These are phyloP conservation scores for Hydrocynus forskahlii DNA, from an alignment of 2,797 vertebrate genomes.

Conservation along the genomic window DNA sequence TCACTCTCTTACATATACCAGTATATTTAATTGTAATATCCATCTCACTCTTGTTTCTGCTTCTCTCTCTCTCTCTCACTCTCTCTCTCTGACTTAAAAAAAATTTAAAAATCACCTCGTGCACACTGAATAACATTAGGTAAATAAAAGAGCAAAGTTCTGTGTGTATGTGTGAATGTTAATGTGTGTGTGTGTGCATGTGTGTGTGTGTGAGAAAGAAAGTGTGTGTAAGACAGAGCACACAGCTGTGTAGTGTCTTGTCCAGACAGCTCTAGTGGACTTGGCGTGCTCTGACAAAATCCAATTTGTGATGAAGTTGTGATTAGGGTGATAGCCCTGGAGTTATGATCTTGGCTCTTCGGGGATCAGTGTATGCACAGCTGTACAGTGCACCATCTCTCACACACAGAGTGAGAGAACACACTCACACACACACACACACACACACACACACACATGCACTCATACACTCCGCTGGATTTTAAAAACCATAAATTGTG, in stretches of 20 bases:
- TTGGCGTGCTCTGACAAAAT: slow-evolving; percentile 83
- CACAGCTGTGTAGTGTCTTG: slow-evolving; percentile 84
- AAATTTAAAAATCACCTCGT: too few species aligned
- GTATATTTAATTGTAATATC: too few species aligned
- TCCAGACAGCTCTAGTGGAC: slow-evolving; percentile 74
- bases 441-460: slow-evolving; percentile 26
- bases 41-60: too few species aligned
- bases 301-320: slow-evolving; percentile 81
- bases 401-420: slow-evolving; percentile 28
- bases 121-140: slow-evolving; percentile 10
- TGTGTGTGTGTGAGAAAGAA: background rate
- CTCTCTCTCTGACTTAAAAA: too few species aligned
- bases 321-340: slow-evolving; percentile 81
- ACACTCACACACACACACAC: slow-evolving; percentile 24
- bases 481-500: slow-evolving; percentile 4
- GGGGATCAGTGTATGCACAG: slow-evolving; percentile 69
- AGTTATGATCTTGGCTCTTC: slow-evolving; percentile 77
- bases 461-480: background rate
- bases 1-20: too few species aligned
- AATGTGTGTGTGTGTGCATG: slow-evolving; percentile 21
- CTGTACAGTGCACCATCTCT: slow-evolving; percentile 65
- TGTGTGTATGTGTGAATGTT: slow-evolving; percentile 17
- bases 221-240: slow-evolving; percentile 40
- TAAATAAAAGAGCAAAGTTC: slow-evolving; percentile 28
- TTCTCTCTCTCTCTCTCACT: too few species aligned